Evolutionary conservation across 2,113 vertebrate species (phyloP).

Genomic region (Pterocles orientalis): DNA sequence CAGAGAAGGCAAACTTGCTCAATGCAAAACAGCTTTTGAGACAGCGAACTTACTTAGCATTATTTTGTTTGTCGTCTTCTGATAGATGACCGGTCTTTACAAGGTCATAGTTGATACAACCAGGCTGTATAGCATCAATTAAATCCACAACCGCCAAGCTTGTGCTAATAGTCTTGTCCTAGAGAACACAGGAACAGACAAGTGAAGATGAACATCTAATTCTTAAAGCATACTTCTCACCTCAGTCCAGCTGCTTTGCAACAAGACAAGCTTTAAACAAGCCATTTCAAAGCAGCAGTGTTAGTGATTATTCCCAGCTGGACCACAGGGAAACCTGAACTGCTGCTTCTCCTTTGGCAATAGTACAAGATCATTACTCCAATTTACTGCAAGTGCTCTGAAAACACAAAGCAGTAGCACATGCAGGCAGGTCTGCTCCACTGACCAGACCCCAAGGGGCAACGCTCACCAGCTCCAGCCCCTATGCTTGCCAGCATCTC

Average conservation of each 20-base stretch:
- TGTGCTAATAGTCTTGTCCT: constrained; percentile 95
- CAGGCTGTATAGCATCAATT: constrained; percentile 96
- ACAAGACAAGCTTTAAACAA: not conserved
- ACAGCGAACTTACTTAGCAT: constrained; percentile 88
- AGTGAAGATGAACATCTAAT: not conserved
- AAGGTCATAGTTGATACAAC: constrained; percentile 92
- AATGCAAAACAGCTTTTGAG: not conserved
- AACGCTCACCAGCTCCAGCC: not conserved
- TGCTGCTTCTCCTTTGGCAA: not conserved
- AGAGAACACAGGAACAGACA: not conserved
- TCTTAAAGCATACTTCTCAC: not conserved
- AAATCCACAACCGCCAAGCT: constrained; percentile 94
- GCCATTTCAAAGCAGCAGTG: not conserved
- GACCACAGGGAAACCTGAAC: not conserved
- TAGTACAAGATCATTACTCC: not conserved
- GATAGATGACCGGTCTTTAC: constrained; percentile 87
- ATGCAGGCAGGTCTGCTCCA: not conserved
- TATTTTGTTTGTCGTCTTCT: constrained; percentile 91
- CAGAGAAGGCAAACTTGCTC: not conserved
- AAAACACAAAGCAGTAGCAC: not conserved
- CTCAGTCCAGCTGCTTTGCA: not conserved
- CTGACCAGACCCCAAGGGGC: not conserved
- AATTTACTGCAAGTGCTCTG: not conserved
- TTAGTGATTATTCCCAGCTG: not conserved
- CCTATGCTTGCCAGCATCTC: not conserved